Conservation (phyloP, 2,888 invertebrate species). For the Parnassius mnemosyne region DNA sequence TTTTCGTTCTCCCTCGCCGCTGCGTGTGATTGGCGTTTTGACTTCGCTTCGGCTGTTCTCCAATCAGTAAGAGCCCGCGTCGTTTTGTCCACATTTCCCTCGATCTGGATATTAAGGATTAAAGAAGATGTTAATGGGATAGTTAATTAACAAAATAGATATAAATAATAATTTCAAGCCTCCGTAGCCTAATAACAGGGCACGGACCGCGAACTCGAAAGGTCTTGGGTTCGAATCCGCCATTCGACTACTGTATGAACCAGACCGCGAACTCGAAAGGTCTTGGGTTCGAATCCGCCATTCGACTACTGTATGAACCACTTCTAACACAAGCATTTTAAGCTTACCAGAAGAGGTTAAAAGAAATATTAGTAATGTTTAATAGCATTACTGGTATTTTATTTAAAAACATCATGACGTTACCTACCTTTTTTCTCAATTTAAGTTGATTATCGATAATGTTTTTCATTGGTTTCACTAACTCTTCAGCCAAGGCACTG, state of each 20-base stretch:
- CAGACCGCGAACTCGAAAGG: no score
- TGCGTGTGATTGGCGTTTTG: slow-evolving; percentile 92
- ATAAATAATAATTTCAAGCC: background rate
- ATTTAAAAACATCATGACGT: background rate
- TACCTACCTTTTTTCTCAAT: slow-evolving; percentile 58
- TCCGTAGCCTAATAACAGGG: no score
- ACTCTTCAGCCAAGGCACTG: slow-evolving; percentile 89
- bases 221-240: no score
- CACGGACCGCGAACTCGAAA: no score
- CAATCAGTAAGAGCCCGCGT: slow-evolving; percentile 90
- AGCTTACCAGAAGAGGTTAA: no score
- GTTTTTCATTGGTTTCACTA: slow-evolving; percentile 91
- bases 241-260: no score
- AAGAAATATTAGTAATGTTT: no score
- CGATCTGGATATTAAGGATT: slow-evolving; percentile 71
- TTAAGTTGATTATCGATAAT: slow-evolving; percentile 86
- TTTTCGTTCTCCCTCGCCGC: slow-evolving; percentile 95
- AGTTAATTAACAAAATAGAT: background rate
- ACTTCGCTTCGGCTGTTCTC: slow-evolving; percentile 92
- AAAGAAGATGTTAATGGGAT: background rate
- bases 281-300: no score
- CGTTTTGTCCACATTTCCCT: slow-evolving; percentile 91
- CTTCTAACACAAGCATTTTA: no score
- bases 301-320: no score
- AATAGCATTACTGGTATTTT: no score